Evolutionary conservation across 2,113 vertebrate species (phyloP), one percentile per base, ranked within the genome.

Genomic region (Gopherus flavomarginatus): DNA sequence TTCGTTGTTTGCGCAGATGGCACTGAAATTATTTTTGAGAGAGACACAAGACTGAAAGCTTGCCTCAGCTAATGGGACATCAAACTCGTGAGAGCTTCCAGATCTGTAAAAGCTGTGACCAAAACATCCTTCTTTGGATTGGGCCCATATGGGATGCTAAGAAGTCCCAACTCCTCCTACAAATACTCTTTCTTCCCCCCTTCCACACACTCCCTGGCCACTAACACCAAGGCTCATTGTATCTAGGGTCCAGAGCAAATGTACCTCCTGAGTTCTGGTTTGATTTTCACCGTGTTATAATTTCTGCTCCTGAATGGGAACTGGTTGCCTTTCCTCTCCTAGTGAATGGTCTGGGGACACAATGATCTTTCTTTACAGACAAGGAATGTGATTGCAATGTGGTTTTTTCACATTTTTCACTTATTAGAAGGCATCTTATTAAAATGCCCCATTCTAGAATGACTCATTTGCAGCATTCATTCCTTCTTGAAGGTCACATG

Each of bases 141-240:
- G 1, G 0, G 0, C 27, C 5, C 47, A 79, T 0, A 1, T 1
- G n/a, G 42, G 62, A 27, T 1, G 0, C 21, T 4, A 2, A 2
- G 0, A 1, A 35, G 4, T 22, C 7, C 35, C 17, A 72, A 38
- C 19, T 21, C 65, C 35, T 72, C 17, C n/a, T n/a, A 38, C n/a
- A 72, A 72, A 72, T 11, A 72, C 17, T 19, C 65, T 11, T 38
- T n/a, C 35, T 38, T 38, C 16, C n/a, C 19, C 19, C 17, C 19
- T 21, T 72, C 17, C 65, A 38, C n/a, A 72, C 1, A 1, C 65
- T 38, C 17, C 9, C n/a, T 72, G 65, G 9, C n/a, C 19, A 22
- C 22, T 38, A 72, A 72, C 38, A 38, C 65, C n/a, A 38, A 21
- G 65, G 31, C 62, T 65, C 31, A n/a, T 65, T n/a, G 16, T 8